A percentile compares a stretch with the other conserved stretches of the same genome.
Evolutionary conservation across 2,113 vertebrate species (phyloP).

Genomic region (Melanostigma gelatinosum): DNA sequence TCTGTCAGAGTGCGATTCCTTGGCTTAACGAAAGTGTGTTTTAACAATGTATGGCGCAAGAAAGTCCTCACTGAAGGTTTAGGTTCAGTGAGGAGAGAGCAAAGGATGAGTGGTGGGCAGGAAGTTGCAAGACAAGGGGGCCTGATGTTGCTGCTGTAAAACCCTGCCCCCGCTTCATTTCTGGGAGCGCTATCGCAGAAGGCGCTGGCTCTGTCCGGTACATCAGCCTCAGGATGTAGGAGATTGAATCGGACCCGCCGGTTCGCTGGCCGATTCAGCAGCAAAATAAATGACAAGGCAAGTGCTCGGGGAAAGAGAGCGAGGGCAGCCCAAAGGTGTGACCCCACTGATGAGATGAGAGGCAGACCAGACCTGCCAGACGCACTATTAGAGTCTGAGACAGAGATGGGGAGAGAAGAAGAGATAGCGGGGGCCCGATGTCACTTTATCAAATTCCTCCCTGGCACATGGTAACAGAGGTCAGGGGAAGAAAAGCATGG

Average conservation of each 20-base stretch:
- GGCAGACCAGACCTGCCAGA: slow-evolving; percentile 70
- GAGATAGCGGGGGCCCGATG: slow-evolving; percentile 64
- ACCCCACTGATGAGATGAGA: slow-evolving; percentile 80
- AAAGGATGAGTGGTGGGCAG: slow-evolving; percentile 49
- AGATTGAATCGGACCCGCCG: slow-evolving; percentile 73
- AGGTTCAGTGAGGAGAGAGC: slow-evolving; percentile 52
- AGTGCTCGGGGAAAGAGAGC: slow-evolving; percentile 47
- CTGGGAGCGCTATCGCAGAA: slow-evolving; percentile 14
- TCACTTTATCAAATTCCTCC: slow-evolving; percentile 85
- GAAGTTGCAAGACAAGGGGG: slow-evolving; percentile 55
- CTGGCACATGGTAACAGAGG: slow-evolving; percentile 78
- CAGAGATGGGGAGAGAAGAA: slow-evolving; percentile 47
- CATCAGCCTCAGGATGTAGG: slow-evolving; percentile 64
- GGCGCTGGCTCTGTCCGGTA: slow-evolving; percentile 53
- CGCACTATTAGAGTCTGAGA: slow-evolving; percentile 72
- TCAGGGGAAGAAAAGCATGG: slow-evolving; percentile 76
- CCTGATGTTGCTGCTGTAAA: slow-evolving; percentile 50
- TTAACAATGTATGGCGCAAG: slow-evolving; percentile 69
- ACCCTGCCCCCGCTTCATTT: slow-evolving; percentile 34
- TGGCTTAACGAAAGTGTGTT: slow-evolving; percentile 57
- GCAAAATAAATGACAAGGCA: slow-evolving; percentile 78
- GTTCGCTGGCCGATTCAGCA: slow-evolving; percentile 51
- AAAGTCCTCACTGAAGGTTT: slow-evolving; percentile 50
- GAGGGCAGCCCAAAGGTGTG: slow-evolving; percentile 71
- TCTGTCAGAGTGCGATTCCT: slow-evolving; percentile 66